phyloP scores from a whole-genome alignment of 2,888 invertebrate genomes.

The Lasioglossum pauxillum region DNA sequence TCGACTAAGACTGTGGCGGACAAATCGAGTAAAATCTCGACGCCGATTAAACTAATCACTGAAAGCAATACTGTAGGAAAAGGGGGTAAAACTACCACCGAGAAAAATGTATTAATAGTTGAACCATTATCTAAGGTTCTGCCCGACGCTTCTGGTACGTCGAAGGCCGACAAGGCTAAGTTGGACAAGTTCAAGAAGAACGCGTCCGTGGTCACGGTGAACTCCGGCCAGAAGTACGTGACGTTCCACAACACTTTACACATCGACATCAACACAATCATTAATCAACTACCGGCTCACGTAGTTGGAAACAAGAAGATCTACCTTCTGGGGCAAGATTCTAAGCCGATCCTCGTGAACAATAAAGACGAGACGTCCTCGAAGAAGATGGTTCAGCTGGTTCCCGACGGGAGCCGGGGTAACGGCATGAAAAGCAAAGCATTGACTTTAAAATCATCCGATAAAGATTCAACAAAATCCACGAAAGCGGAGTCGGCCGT shows the following conservation, averaged over 20 bases:
- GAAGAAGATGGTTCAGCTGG: slow-evolving; percentile 30
- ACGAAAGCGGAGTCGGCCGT: background rate
- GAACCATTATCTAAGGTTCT: slow-evolving; percentile 16
- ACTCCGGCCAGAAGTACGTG: slow-evolving; percentile 68
- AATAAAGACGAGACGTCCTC: slow-evolving; percentile 29
- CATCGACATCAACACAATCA: slow-evolving; percentile 72
- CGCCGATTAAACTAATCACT: slow-evolving; percentile 17
- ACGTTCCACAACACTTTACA: slow-evolving; percentile 72
- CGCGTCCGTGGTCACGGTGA: slow-evolving; percentile 45
- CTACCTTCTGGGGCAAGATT: slow-evolving; percentile 71
- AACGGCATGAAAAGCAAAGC: slow-evolving; percentile 46
- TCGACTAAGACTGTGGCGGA: background rate
- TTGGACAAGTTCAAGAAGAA: slow-evolving; percentile 35
- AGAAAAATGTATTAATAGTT: slow-evolving; percentile 14
- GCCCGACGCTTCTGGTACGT: slow-evolving; percentile 12
- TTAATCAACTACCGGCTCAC: slow-evolving; percentile 74
- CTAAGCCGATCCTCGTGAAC: slow-evolving; percentile 40
- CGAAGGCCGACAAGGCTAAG: slow-evolving; percentile 27
- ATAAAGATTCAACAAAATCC: slow-evolving; percentile 4
- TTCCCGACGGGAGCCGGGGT: slow-evolving; percentile 27
- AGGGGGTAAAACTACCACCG: background rate
- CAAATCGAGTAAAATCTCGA: slow-evolving; percentile 13
- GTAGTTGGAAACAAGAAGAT: slow-evolving; percentile 73
- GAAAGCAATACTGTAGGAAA: slow-evolving; percentile 30
- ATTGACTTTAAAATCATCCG: slow-evolving; percentile 1